Base-by-base conservation (phyloP, 2,113 vertebrate genomes). In the Todiramphus chloris region DNA sequence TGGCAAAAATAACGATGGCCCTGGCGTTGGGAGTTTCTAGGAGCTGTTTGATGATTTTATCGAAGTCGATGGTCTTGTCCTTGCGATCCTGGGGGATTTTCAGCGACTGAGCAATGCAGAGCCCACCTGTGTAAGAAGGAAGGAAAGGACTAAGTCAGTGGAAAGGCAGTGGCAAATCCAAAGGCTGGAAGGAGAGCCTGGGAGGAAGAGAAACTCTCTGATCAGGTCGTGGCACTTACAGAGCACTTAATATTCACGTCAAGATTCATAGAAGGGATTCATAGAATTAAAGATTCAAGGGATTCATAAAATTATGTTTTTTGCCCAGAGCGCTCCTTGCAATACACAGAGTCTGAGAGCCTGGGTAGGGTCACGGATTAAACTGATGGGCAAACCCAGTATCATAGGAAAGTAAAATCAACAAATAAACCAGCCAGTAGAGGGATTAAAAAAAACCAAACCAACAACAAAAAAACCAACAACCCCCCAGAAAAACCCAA, bases 21-120 rank as follows among this genome's bases (percentile, higher is more conserved):
- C 99, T 97, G 96, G 99, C 99, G 87, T 98, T 98, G 16, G 98
- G 98, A 2, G 99, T 99, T 87, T 99, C 99, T 90, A 99, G 97
- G 79, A 99, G 98, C 95, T 98, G 98, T 66, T 96, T 98, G 97
- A 99, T 99, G 87, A 99, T 98, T 89, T 98, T 99, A 63, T 99
- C 99, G 11, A 99, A 99, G 98, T 99, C 98, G 4, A 98, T 98
- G 41, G 97, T 98, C 73, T 98, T 98, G 97, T 98, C 97, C 98
- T 98, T 99, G 97, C 98, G 98, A 53, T 99, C 98, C 60, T 99
- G 98, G 43, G 99, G 98, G 83, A 99, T 99, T 98, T 99, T 99
- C 98, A 99, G 97, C 3, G 99, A 99, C 98, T 99, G 99, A 76
- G 99, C 99, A 51, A 99, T 99, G 97, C 99, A 99, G 97, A 99